Base-by-base conservation (phyloP, 2,113 vertebrate species). In the Podarcis muralis region DNA sequence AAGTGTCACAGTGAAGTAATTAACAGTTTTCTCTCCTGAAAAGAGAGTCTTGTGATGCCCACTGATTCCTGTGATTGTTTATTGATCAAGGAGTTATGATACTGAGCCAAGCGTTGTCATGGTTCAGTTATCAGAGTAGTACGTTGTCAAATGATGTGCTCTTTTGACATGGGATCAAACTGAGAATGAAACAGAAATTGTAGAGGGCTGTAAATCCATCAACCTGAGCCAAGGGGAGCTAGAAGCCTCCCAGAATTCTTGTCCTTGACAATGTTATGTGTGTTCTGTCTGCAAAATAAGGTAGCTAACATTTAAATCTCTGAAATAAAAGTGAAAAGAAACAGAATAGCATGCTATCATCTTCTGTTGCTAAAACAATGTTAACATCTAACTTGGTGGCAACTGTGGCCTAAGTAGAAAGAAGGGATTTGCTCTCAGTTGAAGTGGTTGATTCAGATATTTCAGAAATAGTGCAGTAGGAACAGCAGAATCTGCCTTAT, bases 41-140 rank as follows among this genome's bases (percentile, higher is more conserved):
- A 92, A 90, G n/a, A 88, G 1, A 82, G n/a, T 85, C 23, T 91
- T 93, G 81, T 82, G 62, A 68, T 91, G 87, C 18, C 83, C 72
- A 2, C 76, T 94, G 87, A 88, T 87, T 93, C 86, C 40, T 92
- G 7, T 89, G 88, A 92, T 91, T 93, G 22, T 57, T 89, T 88
- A 89, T 91, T 93, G 89, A 87, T 91, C 59, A 6, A 22, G 30
- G 91, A 81, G 68, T 88, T 94, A 71, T 0, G 40, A 80, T 90
- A 74, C 68, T 90, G 91, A 83, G 84, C n/a, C 59, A 72, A 89
- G 66, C 68, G 23, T 86, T 71, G 13, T 84, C 66, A 90, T 91
- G 74, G 81, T 69, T 90, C 84, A 92, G 83, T 43, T 91, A 62
- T 66, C 71, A 87, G 48, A 89, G 78, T 85, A 72, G 37, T 86